Evolutionary conservation across 2,113 vertebrate species (phyloP), one percentile per base, ranked within the genome.

Genomic region (Aphyosemion australe): DNA sequence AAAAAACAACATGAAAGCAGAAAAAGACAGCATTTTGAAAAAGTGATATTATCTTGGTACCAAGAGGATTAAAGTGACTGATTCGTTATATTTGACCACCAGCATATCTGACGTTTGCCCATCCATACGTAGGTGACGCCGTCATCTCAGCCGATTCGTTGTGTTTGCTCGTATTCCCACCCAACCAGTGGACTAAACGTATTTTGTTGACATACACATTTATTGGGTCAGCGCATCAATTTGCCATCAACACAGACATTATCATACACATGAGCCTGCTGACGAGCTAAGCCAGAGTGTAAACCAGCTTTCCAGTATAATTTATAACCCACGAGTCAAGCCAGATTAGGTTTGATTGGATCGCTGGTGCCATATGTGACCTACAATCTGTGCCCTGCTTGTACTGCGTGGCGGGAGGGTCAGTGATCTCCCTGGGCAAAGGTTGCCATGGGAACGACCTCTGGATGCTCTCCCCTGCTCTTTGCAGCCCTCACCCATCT

Each of bases 381-480:
- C 92, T 91, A 92, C 90, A 92, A 92, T 91, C 89, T 86, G 87
- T 65, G 84, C 88, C 84, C 69, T 10, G 72, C 79, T 79, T 84
- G 81, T 79, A 76, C 75, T 42, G 76, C 74, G 31, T 85, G 86
- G 72, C 70, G 68, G 86, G 72, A 87, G 84, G 90, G 90, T 93
- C 87, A 89, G 80, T n/a, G 76, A 90, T 91, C 90, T 93, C 87
- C 79, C 73, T 72, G 82, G 87, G 91, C 91, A 91, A 86, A 90
- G 86, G 90, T 92, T 93, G 80, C 88, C 80, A 93, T 93, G 90
- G 92, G 82, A 92, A 92, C 89, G 87, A 93, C 91, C 91, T 83
- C 90, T 89, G 86, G 85, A 88, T 90, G 80, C 85, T 84, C 51
- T 19, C 20, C 74, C 76, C 61, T 68, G 81, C 85, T 88, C 69